Conservation (phyloP, 2,888 invertebrate genomes). For the Druceiella hillmani region DNA sequence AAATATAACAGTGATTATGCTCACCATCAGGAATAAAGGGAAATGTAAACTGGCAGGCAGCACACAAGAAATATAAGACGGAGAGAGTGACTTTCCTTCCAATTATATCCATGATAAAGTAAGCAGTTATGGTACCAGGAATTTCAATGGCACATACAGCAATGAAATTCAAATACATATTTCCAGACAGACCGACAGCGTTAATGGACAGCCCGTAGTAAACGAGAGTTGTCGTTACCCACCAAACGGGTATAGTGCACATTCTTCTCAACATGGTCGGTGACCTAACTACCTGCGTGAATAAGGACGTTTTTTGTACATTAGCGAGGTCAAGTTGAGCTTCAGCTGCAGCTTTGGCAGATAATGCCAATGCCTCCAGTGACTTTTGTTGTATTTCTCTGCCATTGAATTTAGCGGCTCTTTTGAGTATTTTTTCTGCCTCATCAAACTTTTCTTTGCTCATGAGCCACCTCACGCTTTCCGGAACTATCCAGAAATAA, state of each 20-base stretch:
- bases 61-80: constrained; percentile 55
- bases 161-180: constrained; percentile 73
- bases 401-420: constrained; percentile 57
- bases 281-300: constrained; percentile 42
- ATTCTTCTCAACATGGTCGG: constrained; percentile 50
- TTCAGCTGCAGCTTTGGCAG: no score
- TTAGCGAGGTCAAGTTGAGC: no score
- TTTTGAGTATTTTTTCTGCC: constrained; percentile 55
- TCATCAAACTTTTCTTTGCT: constrained; percentile 60
- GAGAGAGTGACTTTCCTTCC: constrained; percentile 58
- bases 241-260: constrained; percentile 65
- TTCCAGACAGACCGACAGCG: constrained; percentile 65
- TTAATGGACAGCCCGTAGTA: constrained; percentile 77
- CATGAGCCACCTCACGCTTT: constrained; percentile 71
- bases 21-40: no score
- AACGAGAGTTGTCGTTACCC: constrained; percentile 69
- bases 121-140: constrained; percentile 61
- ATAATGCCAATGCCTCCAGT: constrained; percentile 19
- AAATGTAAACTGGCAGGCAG: constrained; percentile 39
- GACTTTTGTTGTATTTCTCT: constrained; percentile 33
- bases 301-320: no score
- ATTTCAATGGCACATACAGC: constrained; percentile 61
- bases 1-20: no score
- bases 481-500: constrained; percentile 62
- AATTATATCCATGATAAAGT: constrained; percentile 54